A percentile compares a stretch with the other conserved stretches of the same genome.
These are phyloP conservation scores for Leptinotarsa texana DNA, from an alignment of 1,140 invertebrate genomes.

Conservation along the genomic window DNA sequence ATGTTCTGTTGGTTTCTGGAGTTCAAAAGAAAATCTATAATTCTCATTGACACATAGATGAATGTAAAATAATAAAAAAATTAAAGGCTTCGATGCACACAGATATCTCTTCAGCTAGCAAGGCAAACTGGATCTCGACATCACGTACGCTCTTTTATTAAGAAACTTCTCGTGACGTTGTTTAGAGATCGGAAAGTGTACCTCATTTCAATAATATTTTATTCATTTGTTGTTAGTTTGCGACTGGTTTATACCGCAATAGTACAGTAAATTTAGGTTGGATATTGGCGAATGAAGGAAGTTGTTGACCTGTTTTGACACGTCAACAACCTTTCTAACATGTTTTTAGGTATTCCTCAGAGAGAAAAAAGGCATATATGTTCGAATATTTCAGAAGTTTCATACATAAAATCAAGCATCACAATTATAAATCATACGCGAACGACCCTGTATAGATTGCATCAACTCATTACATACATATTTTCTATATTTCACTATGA, in stretches of 20 bases:
- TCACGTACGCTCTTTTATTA: not conserved
- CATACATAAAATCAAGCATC: no score
- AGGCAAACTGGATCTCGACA: not conserved
- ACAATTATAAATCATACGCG: no score
- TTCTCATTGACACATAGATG: constrained; percentile 45
- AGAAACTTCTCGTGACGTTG: not conserved
- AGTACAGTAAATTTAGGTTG: not conserved
- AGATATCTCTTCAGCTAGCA: not conserved
- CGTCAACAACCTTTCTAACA: no score
- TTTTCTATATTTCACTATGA: no score
- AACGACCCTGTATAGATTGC: no score
- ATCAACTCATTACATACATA: no score
- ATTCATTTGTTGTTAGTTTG: not conserved
- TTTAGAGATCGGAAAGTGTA: not conserved
- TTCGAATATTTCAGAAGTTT: no score
- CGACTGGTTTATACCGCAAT: not conserved
- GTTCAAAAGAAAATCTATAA: constrained; percentile 42
- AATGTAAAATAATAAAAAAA: constrained; percentile 1
- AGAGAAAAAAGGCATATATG: no score
- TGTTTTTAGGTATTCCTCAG: no score
- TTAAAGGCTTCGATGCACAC: not conserved
- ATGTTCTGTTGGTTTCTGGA: constrained; percentile 35
- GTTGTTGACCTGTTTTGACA: no score
- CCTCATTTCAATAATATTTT: constrained; percentile 3
- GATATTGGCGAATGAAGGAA: no score